Percentiles rank a stretch among this genome's conserved stretches.
Evolutionary conservation across 2,888 invertebrate species (phyloP).

Genomic region (Mythimna loreyi): DNA sequence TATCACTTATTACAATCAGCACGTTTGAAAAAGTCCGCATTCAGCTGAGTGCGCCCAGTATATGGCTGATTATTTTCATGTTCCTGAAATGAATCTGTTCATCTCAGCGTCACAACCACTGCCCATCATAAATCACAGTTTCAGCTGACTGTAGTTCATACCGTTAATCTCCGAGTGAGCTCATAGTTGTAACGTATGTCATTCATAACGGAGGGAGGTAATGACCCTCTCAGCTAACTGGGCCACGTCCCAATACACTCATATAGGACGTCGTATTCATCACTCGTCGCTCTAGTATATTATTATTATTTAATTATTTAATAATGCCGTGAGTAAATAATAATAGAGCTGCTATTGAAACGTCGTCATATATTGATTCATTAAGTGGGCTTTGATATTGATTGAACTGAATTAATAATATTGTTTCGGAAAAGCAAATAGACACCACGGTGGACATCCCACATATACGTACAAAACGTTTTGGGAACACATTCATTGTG

Average conservation of each 20-base stretch:
- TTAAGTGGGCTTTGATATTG: background rate
- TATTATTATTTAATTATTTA: slow-evolving; percentile 35
- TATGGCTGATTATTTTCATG: no score
- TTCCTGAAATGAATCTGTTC: slow-evolving; percentile 2
- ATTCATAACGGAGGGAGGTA: slow-evolving; percentile 7
- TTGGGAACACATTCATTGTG: no score
- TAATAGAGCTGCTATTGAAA: background rate
- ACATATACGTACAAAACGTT: no score
- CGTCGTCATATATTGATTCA: background rate
- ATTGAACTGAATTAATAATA: background rate
- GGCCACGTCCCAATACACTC: background rate
- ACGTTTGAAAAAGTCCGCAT: no score
- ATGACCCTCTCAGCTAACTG: slow-evolving; percentile 7
- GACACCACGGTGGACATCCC: no score
- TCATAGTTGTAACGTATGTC: slow-evolving; percentile 7
- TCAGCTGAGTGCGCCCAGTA: no score
- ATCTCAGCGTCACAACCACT: background rate
- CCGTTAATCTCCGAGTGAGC: slow-evolving; percentile 16
- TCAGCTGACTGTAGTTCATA: background rate
- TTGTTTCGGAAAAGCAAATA: background rate
- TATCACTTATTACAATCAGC: no score
- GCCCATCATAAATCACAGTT: slow-evolving; percentile 19
- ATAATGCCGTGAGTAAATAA: background rate
- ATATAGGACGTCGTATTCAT: no score
- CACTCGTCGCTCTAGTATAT: slow-evolving; percentile 1